These are phyloP conservation scores for Papilio polytes DNA, from an alignment of 1,140 invertebrate genomes.

Conservation along the genomic window DNA sequence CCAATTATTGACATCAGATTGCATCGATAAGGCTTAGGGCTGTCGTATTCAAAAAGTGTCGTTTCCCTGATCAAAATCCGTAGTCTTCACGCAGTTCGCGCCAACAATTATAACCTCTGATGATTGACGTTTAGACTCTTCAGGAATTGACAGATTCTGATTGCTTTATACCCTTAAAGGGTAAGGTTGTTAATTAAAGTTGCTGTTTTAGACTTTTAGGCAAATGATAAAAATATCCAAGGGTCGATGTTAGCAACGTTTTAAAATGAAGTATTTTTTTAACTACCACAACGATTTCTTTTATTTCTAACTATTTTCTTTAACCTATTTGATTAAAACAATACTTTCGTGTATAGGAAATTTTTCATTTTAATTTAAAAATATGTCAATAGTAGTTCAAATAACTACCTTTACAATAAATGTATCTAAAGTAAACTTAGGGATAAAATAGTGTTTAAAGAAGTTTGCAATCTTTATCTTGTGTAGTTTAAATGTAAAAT, in stretches of 20 bases:
- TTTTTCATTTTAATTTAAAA: too few relatives aligned
- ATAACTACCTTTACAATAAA: too few relatives aligned
- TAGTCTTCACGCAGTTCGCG: not conserved
- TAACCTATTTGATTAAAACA: too few relatives aligned
- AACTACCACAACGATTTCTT: not conserved
- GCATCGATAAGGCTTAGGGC: not conserved
- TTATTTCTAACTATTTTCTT: too few relatives aligned
- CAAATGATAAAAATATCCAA: not conserved
- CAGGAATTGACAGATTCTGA: constrained; percentile 34
- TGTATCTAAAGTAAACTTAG: too few relatives aligned
- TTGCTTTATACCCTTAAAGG: constrained; percentile 9
- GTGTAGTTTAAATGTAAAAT: too few relatives aligned
- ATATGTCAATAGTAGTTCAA: too few relatives aligned
- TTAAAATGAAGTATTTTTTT: not conserved
- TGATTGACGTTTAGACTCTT: constrained; percentile 34
- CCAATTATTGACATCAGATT: not conserved
- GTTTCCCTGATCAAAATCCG: not conserved
- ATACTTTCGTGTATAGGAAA: too few relatives aligned
- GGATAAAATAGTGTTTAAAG: too few relatives aligned
- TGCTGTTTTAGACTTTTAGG: not conserved
- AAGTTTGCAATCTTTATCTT: too few relatives aligned
- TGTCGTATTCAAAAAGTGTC: not conserved
- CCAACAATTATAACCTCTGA: constrained; percentile 21
- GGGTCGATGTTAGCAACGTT: not conserved
- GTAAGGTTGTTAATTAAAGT: constrained; percentile 15